Evolutionary conservation across 2,113 vertebrate genomes (phyloP), one percentile per base, ranked within the genome.

Genomic region (Galemys pyrenaicus): DNA sequence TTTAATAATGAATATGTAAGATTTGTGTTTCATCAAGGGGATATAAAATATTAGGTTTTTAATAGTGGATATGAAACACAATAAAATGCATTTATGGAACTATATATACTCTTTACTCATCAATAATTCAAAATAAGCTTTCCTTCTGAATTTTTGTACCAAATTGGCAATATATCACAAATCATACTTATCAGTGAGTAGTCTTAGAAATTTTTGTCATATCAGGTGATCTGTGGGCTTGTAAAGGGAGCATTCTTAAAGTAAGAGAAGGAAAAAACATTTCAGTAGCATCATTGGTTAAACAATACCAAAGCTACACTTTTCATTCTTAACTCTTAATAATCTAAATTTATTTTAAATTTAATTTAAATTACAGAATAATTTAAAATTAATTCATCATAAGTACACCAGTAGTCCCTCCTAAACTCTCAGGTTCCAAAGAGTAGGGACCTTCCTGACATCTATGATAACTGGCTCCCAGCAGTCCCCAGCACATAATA

Each of bases 201-300:
- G 62, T 87, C n/a, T 94, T 79, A 58, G 84, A 79, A 65, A 70
- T 93, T 87, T 75, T 74, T 87, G 58, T n/a, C 41, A 79, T 10
- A 65, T 88, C 46, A 74, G 41, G 16, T 67, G 88, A 84, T 84
- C 71, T 94, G 24, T 84, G 30, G 3, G 22, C 73, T 88, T 90
- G 32, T 91, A 88, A 77, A 73, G 7, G 54, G 62, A 81, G 51
- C 37, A 35, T 92, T 70, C 67, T 73, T 49, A 6, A 89, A 83
- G 73, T 84, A 73, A 64, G 49, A 41, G 49, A 95, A 89, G 82
- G 75, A 56, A 37, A 73, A 93, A 96, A 92, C 19, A 92, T 88
- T 86, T 84, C 46, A 88, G 13, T 92, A 80, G 15, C 15, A 79
- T 80, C 64, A 65, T 2, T 78, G 44, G 83, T 84, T 28, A 77